Evolutionary conservation across 64 coral and sea anemone species (phyloP).

Genomic region (Pachyseris speciosa): DNA sequence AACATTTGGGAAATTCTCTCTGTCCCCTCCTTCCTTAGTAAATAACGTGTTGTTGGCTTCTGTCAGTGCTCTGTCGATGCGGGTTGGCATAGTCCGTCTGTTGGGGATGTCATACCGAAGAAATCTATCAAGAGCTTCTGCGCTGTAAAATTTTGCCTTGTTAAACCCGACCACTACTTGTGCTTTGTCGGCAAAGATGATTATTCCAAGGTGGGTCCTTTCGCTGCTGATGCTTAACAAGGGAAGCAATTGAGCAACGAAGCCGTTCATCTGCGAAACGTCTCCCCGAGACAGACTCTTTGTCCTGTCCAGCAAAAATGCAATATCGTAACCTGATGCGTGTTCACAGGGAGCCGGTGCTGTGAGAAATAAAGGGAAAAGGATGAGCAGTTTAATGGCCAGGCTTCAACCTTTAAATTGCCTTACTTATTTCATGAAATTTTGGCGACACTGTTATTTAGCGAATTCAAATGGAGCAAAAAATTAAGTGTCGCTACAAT

Average conservation of each 20-base stretch:
- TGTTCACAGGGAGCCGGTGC: not conserved
- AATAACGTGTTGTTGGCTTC: conserved; percentile 6
- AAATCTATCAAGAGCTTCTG: not conserved
- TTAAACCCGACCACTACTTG: not conserved
- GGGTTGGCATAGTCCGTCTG: not conserved
- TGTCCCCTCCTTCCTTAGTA: conserved; percentile 7
- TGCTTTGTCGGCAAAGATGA: not conserved
- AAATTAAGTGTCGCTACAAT: too few relatives aligned
- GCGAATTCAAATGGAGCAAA: too few relatives aligned
- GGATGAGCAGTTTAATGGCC: too few relatives aligned
- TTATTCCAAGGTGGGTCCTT: not conserved
- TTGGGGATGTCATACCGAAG: not conserved
- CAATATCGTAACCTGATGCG: not conserved
- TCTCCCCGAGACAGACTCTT: not conserved
- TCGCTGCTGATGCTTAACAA: not conserved
- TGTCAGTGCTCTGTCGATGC: conserved; percentile 17
- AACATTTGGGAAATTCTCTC: conserved; percentile 33
- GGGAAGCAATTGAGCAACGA: not conserved
- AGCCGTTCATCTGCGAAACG: not conserved
- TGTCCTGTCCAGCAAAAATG: not conserved
- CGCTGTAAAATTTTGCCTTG: not conserved
- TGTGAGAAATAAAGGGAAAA: not conserved
- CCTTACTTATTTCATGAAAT: too few relatives aligned
- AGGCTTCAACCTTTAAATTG: too few relatives aligned
- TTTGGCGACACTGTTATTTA: too few relatives aligned